Conservation (phyloP, 2,888 invertebrate species). For the Heterodera filipjevi region DNA sequence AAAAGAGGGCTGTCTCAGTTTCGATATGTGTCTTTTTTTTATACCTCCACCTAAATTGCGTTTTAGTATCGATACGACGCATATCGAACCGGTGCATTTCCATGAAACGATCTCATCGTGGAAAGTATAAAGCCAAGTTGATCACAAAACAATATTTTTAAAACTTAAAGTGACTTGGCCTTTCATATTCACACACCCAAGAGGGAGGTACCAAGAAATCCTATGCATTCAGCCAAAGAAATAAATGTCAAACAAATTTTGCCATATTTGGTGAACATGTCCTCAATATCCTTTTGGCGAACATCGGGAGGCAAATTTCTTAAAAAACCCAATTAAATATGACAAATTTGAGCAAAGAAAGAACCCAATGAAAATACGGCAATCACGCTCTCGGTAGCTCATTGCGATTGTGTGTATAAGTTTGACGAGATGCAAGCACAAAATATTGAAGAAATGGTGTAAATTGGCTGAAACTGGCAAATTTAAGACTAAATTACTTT, state of each 20-base stretch:
- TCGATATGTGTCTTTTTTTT: too few species aligned
- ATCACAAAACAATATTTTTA: too few species aligned
- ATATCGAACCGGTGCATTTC: too few species aligned
- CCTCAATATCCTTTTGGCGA: slow-evolving; percentile 95
- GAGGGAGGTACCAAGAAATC: background rate
- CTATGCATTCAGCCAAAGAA: slow-evolving; percentile 73
- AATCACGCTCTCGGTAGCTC: slow-evolving; percentile 22
- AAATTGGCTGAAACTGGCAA: background rate
- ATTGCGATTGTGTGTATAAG: background rate
- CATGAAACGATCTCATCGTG: too few species aligned
- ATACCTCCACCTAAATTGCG: too few species aligned
- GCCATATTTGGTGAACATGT: slow-evolving; percentile 67
- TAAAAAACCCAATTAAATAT: background rate
- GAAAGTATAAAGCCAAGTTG: too few species aligned
- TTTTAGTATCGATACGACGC: too few species aligned
- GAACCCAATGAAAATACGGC: slow-evolving; percentile 26
- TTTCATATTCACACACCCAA: too few species aligned
- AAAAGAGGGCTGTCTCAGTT: too few species aligned
- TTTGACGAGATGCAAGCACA: background rate
- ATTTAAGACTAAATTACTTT: too few species aligned
- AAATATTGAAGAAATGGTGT: background rate
- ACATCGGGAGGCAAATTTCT: slow-evolving; percentile 98
- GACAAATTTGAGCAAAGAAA: background rate
- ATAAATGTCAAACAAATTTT: slow-evolving; percentile 74
- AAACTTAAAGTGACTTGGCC: too few species aligned